Base-by-base conservation (phyloP, 1,140 invertebrate species). In the Scylla paramamosain region DNA sequence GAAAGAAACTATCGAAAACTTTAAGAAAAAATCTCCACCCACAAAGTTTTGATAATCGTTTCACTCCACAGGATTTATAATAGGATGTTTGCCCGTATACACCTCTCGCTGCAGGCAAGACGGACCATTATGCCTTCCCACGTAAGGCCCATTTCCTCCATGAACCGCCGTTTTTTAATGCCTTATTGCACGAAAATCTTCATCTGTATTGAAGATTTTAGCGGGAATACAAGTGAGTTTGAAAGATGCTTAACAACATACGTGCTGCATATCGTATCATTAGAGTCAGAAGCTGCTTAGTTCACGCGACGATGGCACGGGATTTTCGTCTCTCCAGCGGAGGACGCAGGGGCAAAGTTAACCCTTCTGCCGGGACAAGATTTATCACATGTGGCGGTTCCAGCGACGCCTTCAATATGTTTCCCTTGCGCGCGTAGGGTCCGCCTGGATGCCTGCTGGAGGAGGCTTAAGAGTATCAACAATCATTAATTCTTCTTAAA, bases 201-300 rank as follows among this genome's bases (percentile, higher is more conserved):
- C 89, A 95, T 91, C 94, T 95, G 82, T 95, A 91, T 95, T 67
- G 90, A 92, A 95, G 94, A 95, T 95, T 95, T 95, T 92, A 95
- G 94, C 94, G 90, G 94, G 90, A 95, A 95, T 95, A 95, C 94
- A 95, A 95, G 94, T 95, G 91, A 95, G 94, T 95, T 92, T 95
- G 90, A 95, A 94, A 94, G 94, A 95, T 95, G 94, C 94, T 95
- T 95, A 95, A 95, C 94, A 95, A 95, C 94, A 87, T 91, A 67
- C 90, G 29, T 91, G 90, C 94, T 95, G 94, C 94, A 95, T 95
- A 95, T 95, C 94, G 89, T 88, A 95, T 95, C 94, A 95, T 95
- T 95, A 95, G 91, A 95, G 90, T 59, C 94, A 95, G 94, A 95
- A 95, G 94, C 94, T 92, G 90, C 94, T 95, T 95, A 92, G 90